phyloP scores from a whole-genome alignment of 1,140 invertebrate genomes.

The Procambarus clarkii region DNA sequence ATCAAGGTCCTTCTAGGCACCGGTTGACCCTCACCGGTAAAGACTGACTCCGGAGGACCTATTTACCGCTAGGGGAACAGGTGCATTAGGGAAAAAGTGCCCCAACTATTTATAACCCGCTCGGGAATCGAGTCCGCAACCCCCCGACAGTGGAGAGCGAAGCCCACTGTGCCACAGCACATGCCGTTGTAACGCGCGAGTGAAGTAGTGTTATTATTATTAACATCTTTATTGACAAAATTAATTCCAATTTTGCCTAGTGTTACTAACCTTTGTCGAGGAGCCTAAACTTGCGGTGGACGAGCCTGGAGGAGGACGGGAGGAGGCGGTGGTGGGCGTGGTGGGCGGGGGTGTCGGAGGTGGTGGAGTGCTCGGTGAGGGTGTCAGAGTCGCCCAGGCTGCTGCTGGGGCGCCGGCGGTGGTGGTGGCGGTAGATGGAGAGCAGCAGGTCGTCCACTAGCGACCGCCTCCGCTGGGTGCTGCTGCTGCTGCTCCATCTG shows the following conservation, averaged over 20 bases:
- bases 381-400: conserved; percentile 51
- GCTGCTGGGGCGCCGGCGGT: conserved; percentile 17
- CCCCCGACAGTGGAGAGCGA: too few species aligned
- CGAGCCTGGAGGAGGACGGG: conserved; percentile 28
- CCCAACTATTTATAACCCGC: too few species aligned
- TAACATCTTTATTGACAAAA: too few species aligned
- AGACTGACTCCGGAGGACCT: too few species aligned
- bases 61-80: too few species aligned
- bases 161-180: too few species aligned
- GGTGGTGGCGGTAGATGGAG: conserved; percentile 55
- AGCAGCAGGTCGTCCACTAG: conserved; percentile 51
- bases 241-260: too few species aligned
- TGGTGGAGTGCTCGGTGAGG: conserved; percentile 58
- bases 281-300: conserved; percentile 31
- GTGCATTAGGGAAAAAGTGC: too few species aligned
- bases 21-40: too few species aligned
- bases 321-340: background rate
- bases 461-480: conserved; percentile 21
- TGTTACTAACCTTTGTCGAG: conserved; percentile 32
- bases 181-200: too few species aligned
- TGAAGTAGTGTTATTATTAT: background rate
- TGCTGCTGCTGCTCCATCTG: background rate
- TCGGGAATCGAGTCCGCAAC: too few species aligned
- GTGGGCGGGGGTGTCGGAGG: conserved; percentile 30
- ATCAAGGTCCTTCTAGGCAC: too few species aligned